Evolutionary conservation across 1,140 invertebrate species (phyloP).

Genomic region (Diabrotica virgifera): DNA sequence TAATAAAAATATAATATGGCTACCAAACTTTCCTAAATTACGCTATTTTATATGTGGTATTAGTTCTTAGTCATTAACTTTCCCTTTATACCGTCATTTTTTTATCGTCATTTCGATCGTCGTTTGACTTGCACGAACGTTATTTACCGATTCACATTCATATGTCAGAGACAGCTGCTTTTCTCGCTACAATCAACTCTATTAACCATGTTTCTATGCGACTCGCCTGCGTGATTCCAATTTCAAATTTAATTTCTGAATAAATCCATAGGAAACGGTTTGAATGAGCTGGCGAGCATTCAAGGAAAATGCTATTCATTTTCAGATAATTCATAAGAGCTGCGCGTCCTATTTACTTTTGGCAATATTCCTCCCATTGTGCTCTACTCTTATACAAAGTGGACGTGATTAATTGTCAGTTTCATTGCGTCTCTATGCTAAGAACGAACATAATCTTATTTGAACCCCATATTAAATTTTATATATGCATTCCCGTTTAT

Average conservation of each 20-base stretch:
- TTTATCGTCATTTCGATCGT: background rate
- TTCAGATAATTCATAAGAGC: background rate
- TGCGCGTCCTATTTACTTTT: conserved; percentile 2
- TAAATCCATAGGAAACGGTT: conserved; percentile 2
- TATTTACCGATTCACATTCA: conserved; percentile 2
- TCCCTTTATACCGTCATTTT: background rate
- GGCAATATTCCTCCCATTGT: conserved; percentile 1
- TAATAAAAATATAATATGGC: too few species aligned
- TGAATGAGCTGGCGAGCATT: conserved; percentile 1
- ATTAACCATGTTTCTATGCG: background rate
- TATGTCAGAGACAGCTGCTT: background rate
- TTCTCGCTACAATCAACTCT: background rate
- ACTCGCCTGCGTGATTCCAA: background rate
- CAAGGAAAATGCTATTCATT: conserved; percentile 2
- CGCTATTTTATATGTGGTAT: too few species aligned
- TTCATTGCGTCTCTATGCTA: background rate
- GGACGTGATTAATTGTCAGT: background rate
- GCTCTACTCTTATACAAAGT: background rate
- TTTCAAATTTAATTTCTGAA: conserved; percentile 3
- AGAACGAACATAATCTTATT: background rate
- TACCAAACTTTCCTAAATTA: too few species aligned
- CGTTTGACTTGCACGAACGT: background rate
- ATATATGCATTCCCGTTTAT: too few species aligned
- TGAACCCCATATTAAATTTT: too few species aligned
- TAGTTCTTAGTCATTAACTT: background rate